phyloP scores from a whole-genome alignment of 2,888 invertebrate genomes.

The Calliopum simillimum region DNA sequence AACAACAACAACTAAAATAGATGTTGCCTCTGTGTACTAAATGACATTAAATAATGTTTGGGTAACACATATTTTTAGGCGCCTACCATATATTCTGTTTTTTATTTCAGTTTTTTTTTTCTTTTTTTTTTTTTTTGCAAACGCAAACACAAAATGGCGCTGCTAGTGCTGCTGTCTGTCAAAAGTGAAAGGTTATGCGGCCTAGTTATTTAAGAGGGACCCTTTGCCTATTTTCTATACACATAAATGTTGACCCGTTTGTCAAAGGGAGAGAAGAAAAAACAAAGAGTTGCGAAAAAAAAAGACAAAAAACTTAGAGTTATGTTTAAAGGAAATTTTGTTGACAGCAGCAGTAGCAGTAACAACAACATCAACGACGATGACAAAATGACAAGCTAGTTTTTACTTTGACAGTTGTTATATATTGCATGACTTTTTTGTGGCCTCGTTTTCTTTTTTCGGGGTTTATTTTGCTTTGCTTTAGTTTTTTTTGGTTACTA shows the following conservation, averaged over 20 bases:
- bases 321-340: no score
- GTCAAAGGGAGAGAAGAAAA: no score
- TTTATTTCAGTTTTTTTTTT: no score
- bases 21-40: not conserved
- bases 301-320: no score
- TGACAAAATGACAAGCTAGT: conserved; percentile 40
- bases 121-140: not conserved
- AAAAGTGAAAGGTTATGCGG: conserved; percentile 9
- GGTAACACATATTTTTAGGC: not conserved
- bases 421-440: conserved; percentile 5
- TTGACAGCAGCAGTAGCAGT: not conserved
- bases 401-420: conserved; percentile 14
- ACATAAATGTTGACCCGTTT: no score
- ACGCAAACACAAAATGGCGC: conserved; percentile 15
- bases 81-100: not conserved
- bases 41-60: conserved; percentile 14
- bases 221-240: no score
- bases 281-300: no score
- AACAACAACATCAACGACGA: conserved; percentile 21
- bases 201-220: no score
- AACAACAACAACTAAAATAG: not conserved
- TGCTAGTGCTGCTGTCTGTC: conserved; percentile 6
- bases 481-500: not conserved
- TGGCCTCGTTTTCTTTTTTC: not conserved
- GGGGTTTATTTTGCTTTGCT: not conserved